Conservation (phyloP, 1,140 invertebrate genomes). For the Pomacea maculata region DNA sequence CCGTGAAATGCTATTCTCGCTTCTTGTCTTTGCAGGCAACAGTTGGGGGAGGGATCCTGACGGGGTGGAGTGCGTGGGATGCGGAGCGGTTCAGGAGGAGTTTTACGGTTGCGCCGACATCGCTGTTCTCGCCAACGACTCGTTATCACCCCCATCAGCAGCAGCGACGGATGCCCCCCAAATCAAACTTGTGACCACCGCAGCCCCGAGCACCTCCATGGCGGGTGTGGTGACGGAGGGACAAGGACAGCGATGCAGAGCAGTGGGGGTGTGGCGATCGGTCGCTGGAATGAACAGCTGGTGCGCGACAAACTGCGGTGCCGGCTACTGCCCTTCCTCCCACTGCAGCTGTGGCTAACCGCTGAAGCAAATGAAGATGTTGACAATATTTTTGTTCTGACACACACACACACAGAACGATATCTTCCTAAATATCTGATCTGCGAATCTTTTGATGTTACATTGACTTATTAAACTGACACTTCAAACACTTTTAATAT, state of each 20-base stretch:
- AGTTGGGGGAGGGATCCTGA: not conserved
- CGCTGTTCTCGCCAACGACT: not conserved
- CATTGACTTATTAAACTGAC: no score
- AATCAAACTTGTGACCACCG: not conserved
- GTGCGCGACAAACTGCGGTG: not conserved
- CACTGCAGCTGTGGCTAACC: not conserved
- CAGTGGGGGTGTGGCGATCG: not conserved
- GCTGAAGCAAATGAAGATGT: no score
- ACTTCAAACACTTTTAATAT: no score
- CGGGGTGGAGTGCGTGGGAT: constrained; percentile 26
- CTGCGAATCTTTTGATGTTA: no score
- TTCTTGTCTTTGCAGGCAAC: not conserved
- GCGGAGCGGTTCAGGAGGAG: constrained; percentile 35
- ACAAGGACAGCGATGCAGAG: not conserved
- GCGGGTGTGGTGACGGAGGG: not conserved
- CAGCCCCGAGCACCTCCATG: not conserved
- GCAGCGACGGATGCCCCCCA: not conserved
- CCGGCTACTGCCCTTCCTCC: not conserved
- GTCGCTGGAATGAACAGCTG: not conserved
- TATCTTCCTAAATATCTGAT: no score
- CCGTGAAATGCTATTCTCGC: no score
- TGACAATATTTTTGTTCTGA: no score
- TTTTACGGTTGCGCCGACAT: constrained; percentile 39
- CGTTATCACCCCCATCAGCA: not conserved
- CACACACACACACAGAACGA: no score